Conservation (phyloP, 2,888 invertebrate species). For the Diplolepis rosae region DNA sequence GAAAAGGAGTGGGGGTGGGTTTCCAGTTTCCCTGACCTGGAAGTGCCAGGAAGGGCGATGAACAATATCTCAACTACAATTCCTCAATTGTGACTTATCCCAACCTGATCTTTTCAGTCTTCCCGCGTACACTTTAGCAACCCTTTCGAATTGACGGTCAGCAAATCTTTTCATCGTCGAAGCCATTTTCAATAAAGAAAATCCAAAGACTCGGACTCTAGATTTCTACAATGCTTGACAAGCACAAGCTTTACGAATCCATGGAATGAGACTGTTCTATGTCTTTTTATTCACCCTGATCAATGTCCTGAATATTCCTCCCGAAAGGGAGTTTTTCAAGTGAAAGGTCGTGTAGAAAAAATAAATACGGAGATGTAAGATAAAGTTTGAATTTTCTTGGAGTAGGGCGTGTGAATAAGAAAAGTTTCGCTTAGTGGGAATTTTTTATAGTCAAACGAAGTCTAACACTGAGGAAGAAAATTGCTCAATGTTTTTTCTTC, state of each 20-base stretch:
- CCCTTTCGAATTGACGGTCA: slow-evolving; percentile 13
- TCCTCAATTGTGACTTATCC: slow-evolving; percentile 72
- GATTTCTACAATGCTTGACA: not conserved
- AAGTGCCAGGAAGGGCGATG: too few species aligned
- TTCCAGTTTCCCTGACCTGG: too few species aligned
- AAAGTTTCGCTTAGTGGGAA: slow-evolving; percentile 21
- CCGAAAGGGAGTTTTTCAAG: not conserved
- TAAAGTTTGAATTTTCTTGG: slow-evolving; percentile 23
- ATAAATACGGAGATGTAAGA: slow-evolving; percentile 5
- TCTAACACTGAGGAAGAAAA: not conserved
- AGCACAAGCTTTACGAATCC: slow-evolving; percentile 1
- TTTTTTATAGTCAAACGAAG: slow-evolving; percentile 8
- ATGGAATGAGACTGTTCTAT: not conserved
- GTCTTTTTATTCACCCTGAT: slow-evolving; percentile 12
- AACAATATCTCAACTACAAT: slow-evolving; percentile 65
- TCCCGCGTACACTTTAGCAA: not conserved
- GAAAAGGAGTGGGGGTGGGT: too few species aligned
- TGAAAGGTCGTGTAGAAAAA: slow-evolving; percentile 11
- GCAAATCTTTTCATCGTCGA: slow-evolving; percentile 13
- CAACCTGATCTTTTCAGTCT: slow-evolving; percentile 30
- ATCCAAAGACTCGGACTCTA: not conserved
- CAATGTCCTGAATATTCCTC: not conserved
- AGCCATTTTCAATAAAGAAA: slow-evolving; percentile 8
- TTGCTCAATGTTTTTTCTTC: not conserved
- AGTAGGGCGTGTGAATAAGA: slow-evolving; percentile 17